phyloP scores from a whole-genome alignment of 2,888 invertebrate species.

The Dermolepida albohirtum region DNA sequence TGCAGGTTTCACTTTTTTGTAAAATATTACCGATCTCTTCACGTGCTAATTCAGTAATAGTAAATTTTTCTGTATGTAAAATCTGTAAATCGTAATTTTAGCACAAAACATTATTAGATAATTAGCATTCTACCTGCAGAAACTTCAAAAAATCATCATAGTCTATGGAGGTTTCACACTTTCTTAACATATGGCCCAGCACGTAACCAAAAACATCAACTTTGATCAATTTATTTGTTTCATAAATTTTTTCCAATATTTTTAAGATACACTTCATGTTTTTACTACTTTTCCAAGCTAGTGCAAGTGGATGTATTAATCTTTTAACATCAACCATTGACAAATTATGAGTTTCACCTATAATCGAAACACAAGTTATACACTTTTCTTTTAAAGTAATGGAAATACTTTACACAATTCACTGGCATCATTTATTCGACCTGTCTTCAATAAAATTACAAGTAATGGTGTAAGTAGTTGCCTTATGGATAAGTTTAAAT shows the following conservation, averaged over 20 bases:
- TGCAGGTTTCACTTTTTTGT: not conserved
- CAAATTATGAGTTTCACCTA: constrained; percentile 58
- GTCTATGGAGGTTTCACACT: constrained; percentile 65
- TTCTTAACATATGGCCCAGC: constrained; percentile 65
- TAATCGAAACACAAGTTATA: not conserved
- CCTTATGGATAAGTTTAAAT: constrained; percentile 61
- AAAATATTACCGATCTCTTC: constrained; percentile 44
- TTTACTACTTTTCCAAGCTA: constrained; percentile 66
- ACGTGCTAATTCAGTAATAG: constrained; percentile 45
- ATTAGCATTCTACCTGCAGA: constrained; percentile 61
- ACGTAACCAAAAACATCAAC: constrained; percentile 71
- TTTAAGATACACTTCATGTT: constrained; percentile 66
- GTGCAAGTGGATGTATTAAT: constrained; percentile 66
- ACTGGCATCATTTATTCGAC: constrained; percentile 65
- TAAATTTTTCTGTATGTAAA: constrained; percentile 46
- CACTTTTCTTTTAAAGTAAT: constrained; percentile 52
- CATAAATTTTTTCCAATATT: constrained; percentile 66
- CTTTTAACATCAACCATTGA: constrained; percentile 66
- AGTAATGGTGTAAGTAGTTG: constrained; percentile 59
- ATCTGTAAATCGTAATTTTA: constrained; percentile 42
- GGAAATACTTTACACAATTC: constrained; percentile 63
- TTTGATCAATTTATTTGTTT: constrained; percentile 61
- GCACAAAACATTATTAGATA: constrained; percentile 18
- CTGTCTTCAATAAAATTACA: constrained; percentile 64
- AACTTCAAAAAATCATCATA: constrained; percentile 63